A percentile compares a stretch with the other conserved stretches of the same genome.
Evolutionary conservation across 2,113 vertebrate genomes (phyloP).

Genomic region (Aix galericulata): DNA sequence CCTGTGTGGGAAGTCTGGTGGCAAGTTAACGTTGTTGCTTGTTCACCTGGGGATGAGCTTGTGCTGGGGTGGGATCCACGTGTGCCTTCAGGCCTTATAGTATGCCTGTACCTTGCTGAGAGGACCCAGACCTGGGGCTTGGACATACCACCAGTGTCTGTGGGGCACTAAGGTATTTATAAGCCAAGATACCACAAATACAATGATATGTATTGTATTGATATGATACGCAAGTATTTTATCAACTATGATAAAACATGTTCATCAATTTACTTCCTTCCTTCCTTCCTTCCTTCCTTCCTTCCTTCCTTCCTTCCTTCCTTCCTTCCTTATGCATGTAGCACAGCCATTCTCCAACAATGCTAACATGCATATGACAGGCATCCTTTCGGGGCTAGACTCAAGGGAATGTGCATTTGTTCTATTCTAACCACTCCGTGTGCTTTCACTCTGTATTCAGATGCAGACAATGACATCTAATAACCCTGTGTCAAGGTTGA

Average conservation of each 20-base stretch:
- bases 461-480: not conserved
- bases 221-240: too few relatives aligned
- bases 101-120: not conserved
- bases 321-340: not conserved
- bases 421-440: not conserved
- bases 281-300: not conserved
- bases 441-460: not conserved
- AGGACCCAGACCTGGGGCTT: not conserved
- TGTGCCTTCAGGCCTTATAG: not conserved
- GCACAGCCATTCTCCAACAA: too few relatives aligned
- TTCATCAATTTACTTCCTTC: too few relatives aligned
- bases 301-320: too few relatives aligned
- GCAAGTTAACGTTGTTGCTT: not conserved
- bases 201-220: too few relatives aligned
- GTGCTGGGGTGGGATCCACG: accelerated
- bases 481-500: not conserved
- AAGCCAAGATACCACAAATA: not conserved
- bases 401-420: not conserved
- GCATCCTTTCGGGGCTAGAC: not conserved
- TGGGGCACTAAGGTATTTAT: not conserved
- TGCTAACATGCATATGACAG: not conserved
- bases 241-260: too few relatives aligned
- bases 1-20: not conserved
- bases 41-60: not conserved
- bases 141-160: not conserved